Percentiles rank a stretch among this genome's conserved stretches.
Evolutionary conservation across 2,888 invertebrate genomes (phyloP).

Genomic region (Limnephilus marmoratus): DNA sequence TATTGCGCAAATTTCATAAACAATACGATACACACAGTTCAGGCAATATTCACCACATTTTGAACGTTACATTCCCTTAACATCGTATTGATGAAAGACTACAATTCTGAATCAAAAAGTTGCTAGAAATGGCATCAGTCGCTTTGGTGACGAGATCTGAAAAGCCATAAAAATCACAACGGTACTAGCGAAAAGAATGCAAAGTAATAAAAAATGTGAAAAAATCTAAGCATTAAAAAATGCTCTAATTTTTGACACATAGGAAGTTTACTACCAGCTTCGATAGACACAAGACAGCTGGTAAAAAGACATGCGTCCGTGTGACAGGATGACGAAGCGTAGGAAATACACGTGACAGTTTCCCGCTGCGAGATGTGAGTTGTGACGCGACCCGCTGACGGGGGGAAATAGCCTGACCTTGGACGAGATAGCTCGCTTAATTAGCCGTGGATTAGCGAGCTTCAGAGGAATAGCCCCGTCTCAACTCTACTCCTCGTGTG

Average conservation of each 20-base stretch:
- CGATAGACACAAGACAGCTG: background rate
- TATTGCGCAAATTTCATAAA: background rate
- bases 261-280: background rate
- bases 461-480: background rate
- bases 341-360: slow-evolving; percentile 1
- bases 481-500: background rate
- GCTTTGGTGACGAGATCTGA: background rate
- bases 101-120: background rate
- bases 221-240: background rate
- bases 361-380: background rate
- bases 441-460: slow-evolving; percentile 22
- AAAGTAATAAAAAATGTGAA: too few relatives aligned
- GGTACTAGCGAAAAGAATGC: too few relatives aligned
- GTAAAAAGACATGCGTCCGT: background rate
- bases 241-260: background rate
- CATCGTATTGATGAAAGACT: background rate
- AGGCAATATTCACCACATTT: too few relatives aligned
- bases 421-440: slow-evolving; percentile 7
- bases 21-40: background rate
- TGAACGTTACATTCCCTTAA: background rate
- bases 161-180: background rate
- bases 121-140: background rate
- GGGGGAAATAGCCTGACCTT: slow-evolving; percentile 31
- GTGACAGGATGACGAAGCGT: slow-evolving; percentile 26
- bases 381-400: slow-evolving; percentile 5